Conservation (phyloP, 1,140 invertebrate species). For the Branchinecta lynchi region DNA sequence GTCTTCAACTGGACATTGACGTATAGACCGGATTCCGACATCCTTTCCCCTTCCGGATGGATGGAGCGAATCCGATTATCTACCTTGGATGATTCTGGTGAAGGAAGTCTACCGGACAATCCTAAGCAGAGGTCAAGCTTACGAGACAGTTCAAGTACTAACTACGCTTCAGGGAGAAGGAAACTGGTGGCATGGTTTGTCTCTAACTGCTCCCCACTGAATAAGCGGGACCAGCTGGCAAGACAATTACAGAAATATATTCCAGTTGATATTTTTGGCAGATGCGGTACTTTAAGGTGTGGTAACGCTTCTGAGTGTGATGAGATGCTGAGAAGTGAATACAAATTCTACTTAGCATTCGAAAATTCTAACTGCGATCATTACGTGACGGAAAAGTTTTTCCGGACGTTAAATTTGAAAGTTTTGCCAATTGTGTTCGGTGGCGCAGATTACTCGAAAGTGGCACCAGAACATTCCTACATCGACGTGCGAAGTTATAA, state of each 20-base stretch:
- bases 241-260: conserved; percentile 32
- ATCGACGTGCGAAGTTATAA: conserved; percentile 17
- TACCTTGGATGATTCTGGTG: no score
- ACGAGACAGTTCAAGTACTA: conserved; percentile 19
- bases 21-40: conserved; percentile 31
- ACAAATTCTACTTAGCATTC: conserved; percentile 22
- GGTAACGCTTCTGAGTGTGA: conserved; percentile 29
- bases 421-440: conserved; percentile 20
- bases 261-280: conserved; percentile 36
- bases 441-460: conserved; percentile 18
- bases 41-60: conserved; percentile 31
- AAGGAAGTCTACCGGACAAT: no score
- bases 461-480: conserved; percentile 19
- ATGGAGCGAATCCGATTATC: not conserved
- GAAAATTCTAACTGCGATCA: conserved; percentile 26
- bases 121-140: not conserved
- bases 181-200: conserved; percentile 30
- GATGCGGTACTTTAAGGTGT: conserved; percentile 27
- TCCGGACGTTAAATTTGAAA: conserved; percentile 18
- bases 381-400: conserved; percentile 29
- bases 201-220: conserved; percentile 26
- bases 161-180: conserved; percentile 26
- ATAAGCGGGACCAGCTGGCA: conserved; percentile 26
- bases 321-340: conserved; percentile 20
- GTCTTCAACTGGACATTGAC: conserved; percentile 36